Conservation (phyloP, 1,140 invertebrate genomes). For the Leptopilina clavipes region DNA sequence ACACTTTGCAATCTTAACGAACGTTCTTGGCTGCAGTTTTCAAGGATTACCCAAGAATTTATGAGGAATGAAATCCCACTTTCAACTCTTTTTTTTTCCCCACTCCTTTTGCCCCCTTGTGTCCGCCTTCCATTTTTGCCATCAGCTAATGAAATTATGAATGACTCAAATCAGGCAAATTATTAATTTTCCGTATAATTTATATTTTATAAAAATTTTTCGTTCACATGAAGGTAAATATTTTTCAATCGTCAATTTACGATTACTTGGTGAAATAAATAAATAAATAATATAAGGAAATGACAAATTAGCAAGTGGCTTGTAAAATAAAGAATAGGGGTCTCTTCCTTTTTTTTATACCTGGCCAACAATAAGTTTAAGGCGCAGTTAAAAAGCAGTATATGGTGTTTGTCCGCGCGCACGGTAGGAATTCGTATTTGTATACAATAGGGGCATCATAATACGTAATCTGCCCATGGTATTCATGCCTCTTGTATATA, state of each 20-base stretch:
- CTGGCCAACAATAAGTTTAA: background rate
- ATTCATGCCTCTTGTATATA: conserved; percentile 68
- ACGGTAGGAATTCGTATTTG: conserved; percentile 64
- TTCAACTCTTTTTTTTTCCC: background rate
- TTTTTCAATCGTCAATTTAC: too few relatives aligned
- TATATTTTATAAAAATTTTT: too few relatives aligned
- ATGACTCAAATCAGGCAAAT: conserved; percentile 22
- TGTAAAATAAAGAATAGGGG: too few relatives aligned
- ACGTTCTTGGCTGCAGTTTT: conserved; percentile 32
- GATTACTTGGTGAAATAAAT: too few relatives aligned
- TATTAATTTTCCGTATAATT: conserved; percentile 15
- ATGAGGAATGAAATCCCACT: conserved; percentile 33
- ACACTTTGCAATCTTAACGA: conserved; percentile 32
- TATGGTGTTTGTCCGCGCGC: background rate
- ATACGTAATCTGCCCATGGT: conserved; percentile 69
- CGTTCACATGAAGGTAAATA: too few relatives aligned
- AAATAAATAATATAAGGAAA: too few relatives aligned
- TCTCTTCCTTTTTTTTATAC: too few relatives aligned
- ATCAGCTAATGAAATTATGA: conserved; percentile 22
- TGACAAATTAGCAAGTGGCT: too few relatives aligned
- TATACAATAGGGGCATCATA: conserved; percentile 73
- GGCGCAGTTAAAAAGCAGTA: conserved; percentile 33
- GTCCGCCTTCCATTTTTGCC: background rate
- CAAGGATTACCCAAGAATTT: conserved; percentile 34
- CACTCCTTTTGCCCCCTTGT: background rate